Evolutionary conservation across 2,113 vertebrate genomes (phyloP), one percentile per base, ranked within the genome.

Genomic region (Athene noctua): DNA sequence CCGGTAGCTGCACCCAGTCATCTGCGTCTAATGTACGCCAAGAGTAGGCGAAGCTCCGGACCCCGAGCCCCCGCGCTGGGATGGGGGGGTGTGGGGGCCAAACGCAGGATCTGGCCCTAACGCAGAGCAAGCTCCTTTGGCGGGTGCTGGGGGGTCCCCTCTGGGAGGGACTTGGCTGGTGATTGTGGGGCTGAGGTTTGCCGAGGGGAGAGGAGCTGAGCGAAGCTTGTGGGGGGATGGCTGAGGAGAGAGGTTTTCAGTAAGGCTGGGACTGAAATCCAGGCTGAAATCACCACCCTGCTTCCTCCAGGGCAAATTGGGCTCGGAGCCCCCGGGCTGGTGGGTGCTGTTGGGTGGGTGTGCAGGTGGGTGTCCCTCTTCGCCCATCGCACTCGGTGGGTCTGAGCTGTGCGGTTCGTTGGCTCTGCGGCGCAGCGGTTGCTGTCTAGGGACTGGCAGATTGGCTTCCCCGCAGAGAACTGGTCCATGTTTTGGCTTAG

Each of bases 1-100:
- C 98, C 97, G 96, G 95, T 98, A 98, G 98, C 98, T 99, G 99
- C 98, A 98, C 98, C 98, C 99, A 97, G 97, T 99, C 98, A 98
- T 97, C 98, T 99, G 99, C 98, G 80, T 97, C 98, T 99, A 98
- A 99, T 99, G 99, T 98, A 98, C 98, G 97, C 98, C 90, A 97
- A 98, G 96, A 70, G 20, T 97, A 87, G 97, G 97, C 96, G 49
- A 92, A 82, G 98, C 98, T 97, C 98, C 79, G 94, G 94, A 98
- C 96, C 98, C 97, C 79, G 2, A 61, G 72, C 88, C 51, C 72
- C 89, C 1, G 0, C 19, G 0, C 38, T 40, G 67, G 51, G 10
- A 5, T 20, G 55, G 55, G 30, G 51, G 66, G 22, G 21, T 7
- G 4, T 1, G 3, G 20, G 30, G 42, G 5, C 61, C 62, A 20